A percentile compares a stretch with the other conserved stretches of the same genome.
Conservation (phyloP, 2,797 vertebrate genomes). For the Tamandua tetradactyla region DNA sequence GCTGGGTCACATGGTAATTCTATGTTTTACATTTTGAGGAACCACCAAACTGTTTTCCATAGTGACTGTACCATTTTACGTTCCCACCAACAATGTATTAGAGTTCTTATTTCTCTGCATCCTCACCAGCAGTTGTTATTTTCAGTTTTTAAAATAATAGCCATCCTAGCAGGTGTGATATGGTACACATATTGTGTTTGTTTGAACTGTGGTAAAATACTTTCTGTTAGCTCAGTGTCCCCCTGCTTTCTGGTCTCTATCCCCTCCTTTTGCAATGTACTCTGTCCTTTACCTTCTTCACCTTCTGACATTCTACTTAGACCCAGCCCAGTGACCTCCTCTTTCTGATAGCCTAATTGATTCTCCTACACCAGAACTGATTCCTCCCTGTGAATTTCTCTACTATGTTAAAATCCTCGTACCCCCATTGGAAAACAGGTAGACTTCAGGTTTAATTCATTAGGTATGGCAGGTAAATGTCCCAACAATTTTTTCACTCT, state of each 20-base stretch:
- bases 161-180: too few species aligned
- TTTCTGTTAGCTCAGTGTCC: not conserved
- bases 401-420: not conserved
- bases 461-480: not conserved
- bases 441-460: slow-evolving; percentile 7
- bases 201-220: not conserved
- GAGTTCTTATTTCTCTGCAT: too few species aligned
- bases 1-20: too few species aligned
- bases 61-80: too few species aligned
- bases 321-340: not conserved
- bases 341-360: not conserved
- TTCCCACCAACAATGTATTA: too few species aligned
- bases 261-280: not conserved
- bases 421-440: not conserved
- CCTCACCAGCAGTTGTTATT: too few species aligned
- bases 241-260: not conserved
- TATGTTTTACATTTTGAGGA: too few species aligned
- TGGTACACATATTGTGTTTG: too few species aligned
- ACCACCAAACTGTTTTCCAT: too few species aligned
- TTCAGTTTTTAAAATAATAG: too few species aligned
- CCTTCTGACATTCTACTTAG: not conserved
- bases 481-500: not conserved
- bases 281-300: slow-evolving; percentile 12
- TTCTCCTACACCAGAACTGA: not conserved
- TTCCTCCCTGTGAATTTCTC: not conserved